A percentile compares a stretch with the other conserved stretches of the same genome.
phyloP scores from a whole-genome alignment of 2,113 vertebrate genomes.

The Brevimyrus niger region DNA sequence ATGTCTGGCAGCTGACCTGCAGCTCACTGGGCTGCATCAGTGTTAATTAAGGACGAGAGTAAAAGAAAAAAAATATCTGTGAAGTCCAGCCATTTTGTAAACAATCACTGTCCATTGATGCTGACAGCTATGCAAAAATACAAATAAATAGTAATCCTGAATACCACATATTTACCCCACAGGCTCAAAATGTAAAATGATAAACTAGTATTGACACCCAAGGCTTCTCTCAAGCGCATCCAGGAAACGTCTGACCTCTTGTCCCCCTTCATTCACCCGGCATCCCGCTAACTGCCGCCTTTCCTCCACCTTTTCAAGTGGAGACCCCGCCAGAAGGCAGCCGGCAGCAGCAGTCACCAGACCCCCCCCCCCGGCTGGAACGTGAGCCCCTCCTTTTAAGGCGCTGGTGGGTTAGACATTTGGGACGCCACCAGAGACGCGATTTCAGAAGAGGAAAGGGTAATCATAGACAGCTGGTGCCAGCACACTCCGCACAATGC shows the following conservation, averaged over 20 bases:
- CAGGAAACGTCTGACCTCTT: neutral
- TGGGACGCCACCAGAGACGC: slow-evolving; percentile 52
- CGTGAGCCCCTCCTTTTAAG: slow-evolving; percentile 60
- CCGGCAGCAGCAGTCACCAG: slow-evolving; percentile 18
- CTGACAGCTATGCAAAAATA: neutral
- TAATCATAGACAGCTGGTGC: slow-evolving; percentile 59
- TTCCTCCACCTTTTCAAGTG: slow-evolving; percentile 28
- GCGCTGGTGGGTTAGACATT: slow-evolving; percentile 52
- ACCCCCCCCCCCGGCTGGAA: slow-evolving; percentile 38
- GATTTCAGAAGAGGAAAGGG: slow-evolving; percentile 63
- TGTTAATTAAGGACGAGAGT: neutral
- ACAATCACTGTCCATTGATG: neutral
- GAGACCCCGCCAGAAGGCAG: slow-evolving; percentile 34
- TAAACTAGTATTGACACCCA: neutral
- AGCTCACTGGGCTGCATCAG: neutral
- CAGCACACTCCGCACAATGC: slow-evolving; percentile 38
- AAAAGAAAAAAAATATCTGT: neutral
- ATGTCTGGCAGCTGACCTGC: neutral
- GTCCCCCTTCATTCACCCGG: neutral
- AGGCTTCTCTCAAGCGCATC: neutral
- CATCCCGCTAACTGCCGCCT: neutral
- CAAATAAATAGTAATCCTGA: neutral
- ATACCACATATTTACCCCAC: neutral
- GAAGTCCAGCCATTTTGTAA: neutral
- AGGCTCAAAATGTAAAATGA: neutral